Percentiles rank a stretch among this genome's conserved stretches.
These are phyloP conservation scores for Caenorhabditis macrosperma DNA, from an alignment of 2,888 invertebrate species.

Conservation along the genomic window DNA sequence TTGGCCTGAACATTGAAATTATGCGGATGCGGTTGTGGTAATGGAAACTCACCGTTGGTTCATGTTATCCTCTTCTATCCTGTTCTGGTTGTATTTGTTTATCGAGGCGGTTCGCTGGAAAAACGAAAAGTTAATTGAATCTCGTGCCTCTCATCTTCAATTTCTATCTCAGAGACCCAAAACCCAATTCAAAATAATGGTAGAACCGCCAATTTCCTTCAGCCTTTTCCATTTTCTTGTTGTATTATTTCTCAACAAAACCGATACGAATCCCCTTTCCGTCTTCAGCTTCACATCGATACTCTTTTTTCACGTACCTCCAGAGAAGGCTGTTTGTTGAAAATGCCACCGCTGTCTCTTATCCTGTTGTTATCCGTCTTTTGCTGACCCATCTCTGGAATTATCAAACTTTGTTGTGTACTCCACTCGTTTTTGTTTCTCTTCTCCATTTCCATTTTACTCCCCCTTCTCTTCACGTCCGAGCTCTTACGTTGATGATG, in stretches of 20 bases:
- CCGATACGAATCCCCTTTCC: background rate
- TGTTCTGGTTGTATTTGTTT: constrained; percentile 47
- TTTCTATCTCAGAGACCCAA: background rate
- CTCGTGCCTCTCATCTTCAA: background rate
- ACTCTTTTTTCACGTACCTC: constrained; percentile 31
- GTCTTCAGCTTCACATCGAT: background rate
- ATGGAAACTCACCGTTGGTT: constrained; percentile 41
- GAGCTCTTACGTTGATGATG: constrained; percentile 57
- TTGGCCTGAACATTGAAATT: constrained; percentile 22
- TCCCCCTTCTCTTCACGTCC: constrained; percentile 1
- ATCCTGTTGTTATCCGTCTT: constrained; percentile 52
- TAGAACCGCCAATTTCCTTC: constrained; percentile 1
- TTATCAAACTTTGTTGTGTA: too few species aligned
- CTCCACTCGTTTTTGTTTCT: constrained; percentile 24
- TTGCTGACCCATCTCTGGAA: constrained; percentile 52
- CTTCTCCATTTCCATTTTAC: background rate
- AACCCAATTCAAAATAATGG: constrained; percentile 31
- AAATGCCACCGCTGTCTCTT: constrained; percentile 46
- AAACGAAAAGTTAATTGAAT: constrained; percentile 24
- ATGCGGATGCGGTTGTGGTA: background rate
- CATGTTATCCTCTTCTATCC: constrained; percentile 47
- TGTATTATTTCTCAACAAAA: background rate
- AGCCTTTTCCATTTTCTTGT: constrained; percentile 5
- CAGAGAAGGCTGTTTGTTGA: constrained; percentile 53
- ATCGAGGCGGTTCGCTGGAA: constrained; percentile 46